Evolutionary conservation across 2,888 invertebrate species (phyloP).

Genomic region (Rotaria magnacalcarata): DNA sequence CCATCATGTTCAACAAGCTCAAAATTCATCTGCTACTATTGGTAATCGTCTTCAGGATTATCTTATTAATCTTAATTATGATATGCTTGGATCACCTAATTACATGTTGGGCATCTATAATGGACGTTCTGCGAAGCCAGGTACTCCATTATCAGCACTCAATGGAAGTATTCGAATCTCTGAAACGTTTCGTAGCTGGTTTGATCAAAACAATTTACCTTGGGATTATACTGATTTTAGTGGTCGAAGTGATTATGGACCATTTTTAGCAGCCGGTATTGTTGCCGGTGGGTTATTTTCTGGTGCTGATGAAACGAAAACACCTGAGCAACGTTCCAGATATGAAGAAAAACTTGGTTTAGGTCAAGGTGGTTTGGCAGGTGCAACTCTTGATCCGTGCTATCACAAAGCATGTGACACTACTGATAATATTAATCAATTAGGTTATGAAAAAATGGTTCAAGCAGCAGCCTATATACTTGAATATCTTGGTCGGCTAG

Average conservation of each 20-base stretch:
- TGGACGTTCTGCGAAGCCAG: not conserved
- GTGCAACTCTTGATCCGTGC: not conserved
- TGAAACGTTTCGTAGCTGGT: not conserved
- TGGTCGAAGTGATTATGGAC: slow-evolving; percentile 24
- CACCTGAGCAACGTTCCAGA: not conserved
- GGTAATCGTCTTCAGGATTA: not conserved
- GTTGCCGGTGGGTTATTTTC: not conserved
- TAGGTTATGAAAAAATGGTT: not conserved
- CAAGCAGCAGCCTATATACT: not conserved
- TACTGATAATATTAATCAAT: not conserved
- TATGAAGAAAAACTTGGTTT: not conserved
- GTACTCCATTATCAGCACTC: not conserved
- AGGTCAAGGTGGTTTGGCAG: not conserved
- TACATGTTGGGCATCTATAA: not conserved
- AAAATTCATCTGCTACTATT: not conserved
- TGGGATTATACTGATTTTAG: not conserved
- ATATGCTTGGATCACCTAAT: slow-evolving; percentile 32
- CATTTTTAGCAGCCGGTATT: not conserved
- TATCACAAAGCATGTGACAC: slow-evolving; percentile 11
- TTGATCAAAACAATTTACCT: not conserved
- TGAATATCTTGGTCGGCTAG: not conserved
- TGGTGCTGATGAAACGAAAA: not conserved
- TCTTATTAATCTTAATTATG: not conserved
- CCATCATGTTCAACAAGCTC: not conserved
- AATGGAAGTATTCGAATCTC: not conserved